These are phyloP conservation scores for Diorhabda elongata DNA, from an alignment of 1,140 invertebrate genomes.

Conservation along the genomic window DNA sequence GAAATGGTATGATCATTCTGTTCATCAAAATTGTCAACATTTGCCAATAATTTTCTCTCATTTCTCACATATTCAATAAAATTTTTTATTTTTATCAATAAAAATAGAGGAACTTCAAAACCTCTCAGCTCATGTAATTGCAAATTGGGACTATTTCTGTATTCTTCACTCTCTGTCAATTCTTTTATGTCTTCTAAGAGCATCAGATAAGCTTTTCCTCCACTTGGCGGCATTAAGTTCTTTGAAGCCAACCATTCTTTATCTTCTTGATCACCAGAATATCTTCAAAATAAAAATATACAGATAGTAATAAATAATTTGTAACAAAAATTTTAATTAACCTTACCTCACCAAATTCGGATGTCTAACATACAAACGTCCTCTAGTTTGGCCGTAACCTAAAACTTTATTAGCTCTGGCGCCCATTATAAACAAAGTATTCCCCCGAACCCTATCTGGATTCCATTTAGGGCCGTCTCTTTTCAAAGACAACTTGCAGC, in stretches of 20 bases:
- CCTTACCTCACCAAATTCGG: conserved; percentile 54
- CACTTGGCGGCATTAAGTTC: conserved; percentile 70
- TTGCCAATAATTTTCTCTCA: conserved; percentile 35
- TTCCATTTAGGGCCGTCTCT: conserved; percentile 63
- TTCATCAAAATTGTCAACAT: conserved; percentile 41
- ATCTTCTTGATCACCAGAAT: conserved; percentile 75
- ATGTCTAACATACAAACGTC: conserved; percentile 72
- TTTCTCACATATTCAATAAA: conserved; percentile 50
- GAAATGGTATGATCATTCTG: conserved; percentile 39
- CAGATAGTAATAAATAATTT: background rate
- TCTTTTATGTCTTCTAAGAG: conserved; percentile 77
- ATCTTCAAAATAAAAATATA: conserved; percentile 45
- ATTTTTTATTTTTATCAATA: conserved; percentile 65
- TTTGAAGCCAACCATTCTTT: conserved; percentile 77
- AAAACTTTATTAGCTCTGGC: conserved; percentile 71
- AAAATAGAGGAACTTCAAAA: conserved; percentile 68
- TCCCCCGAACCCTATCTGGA: conserved; percentile 61
- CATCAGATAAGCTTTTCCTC: conserved; percentile 75
- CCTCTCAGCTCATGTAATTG: conserved; percentile 64
- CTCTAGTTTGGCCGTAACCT: conserved; percentile 70
- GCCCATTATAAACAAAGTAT: conserved; percentile 76
- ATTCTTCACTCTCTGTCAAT: conserved; percentile 66
- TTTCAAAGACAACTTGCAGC: conserved; percentile 41
- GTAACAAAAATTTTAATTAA: background rate
- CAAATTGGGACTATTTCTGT: conserved; percentile 63